Conservation (phyloP, 1,140 invertebrate species). For the Micrasema longulum region DNA sequence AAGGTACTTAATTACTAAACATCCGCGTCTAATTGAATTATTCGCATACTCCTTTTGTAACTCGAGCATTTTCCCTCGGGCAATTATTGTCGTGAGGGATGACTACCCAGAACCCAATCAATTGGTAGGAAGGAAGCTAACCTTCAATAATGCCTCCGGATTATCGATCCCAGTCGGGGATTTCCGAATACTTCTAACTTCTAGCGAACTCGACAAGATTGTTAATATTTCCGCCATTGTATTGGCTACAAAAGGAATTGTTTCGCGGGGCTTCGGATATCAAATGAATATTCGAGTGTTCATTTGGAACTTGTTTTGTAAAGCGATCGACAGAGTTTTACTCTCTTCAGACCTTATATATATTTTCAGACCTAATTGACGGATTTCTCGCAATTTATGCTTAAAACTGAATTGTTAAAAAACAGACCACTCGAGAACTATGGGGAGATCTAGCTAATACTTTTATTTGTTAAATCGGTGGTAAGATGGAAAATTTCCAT, state of each 20-base stretch:
- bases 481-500: no score
- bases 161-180: constrained; percentile 22
- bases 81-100: constrained; percentile 3
- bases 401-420: no score
- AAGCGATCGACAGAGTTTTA: no score
- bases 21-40: constrained; percentile 1
- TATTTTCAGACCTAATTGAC: no score
- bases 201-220: constrained; percentile 17
- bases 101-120: background rate
- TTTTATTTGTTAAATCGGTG: no score
- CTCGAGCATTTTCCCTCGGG: background rate
- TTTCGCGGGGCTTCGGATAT: background rate
- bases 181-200: constrained; percentile 13
- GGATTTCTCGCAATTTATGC: no score
- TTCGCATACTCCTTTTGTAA: background rate
- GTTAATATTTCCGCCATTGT: constrained; percentile 16
- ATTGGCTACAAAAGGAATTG: constrained; percentile 15
- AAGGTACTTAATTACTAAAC: background rate
- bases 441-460: no score
- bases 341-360: no score
- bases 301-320: background rate
- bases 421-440: no score
- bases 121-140: constrained; percentile 1
- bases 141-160: constrained; percentile 27
- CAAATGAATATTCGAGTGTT: constrained; percentile 6